phyloP scores from a whole-genome alignment of 2,113 vertebrate species.

The Nansenia antarctica region DNA sequence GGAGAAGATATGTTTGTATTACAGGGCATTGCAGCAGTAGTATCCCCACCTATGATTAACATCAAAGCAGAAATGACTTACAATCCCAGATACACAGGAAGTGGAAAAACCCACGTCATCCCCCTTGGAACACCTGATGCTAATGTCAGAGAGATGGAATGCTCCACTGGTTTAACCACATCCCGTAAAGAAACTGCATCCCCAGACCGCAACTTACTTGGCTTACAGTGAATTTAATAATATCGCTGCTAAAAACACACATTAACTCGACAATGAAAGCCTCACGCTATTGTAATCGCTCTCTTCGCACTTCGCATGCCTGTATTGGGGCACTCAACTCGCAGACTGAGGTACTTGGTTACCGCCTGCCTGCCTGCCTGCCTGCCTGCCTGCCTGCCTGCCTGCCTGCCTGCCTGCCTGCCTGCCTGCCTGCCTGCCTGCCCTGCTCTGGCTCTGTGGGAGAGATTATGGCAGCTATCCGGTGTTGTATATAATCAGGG shows the following conservation, averaged over 20 bases:
- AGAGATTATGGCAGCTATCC: neutral
- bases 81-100: neutral
- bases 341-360: no score
- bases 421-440: no score
- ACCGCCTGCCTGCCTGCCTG: no score
- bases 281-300: no score
- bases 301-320: no score
- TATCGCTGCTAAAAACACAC: neutral
- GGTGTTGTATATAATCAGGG: neutral
- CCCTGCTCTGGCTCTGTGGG: neutral
- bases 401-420: no score
- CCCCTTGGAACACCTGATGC: neutral
- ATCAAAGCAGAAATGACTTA: neutral
- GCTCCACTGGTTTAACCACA: neutral
- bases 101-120: neutral
- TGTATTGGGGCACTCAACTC: no score
- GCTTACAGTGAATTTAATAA: neutral
- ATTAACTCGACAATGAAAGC: neutral
- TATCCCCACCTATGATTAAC: neutral
- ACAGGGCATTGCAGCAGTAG: neutral
- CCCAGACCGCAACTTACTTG: neutral
- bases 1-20: neutral
- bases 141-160: slow-evolving; percentile 8
- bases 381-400: no score
- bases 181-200: neutral